Evolutionary conservation across 53 echinoderm and acorn worm genomes (phyloP).

Genomic region (Crossaster papposus): DNA sequence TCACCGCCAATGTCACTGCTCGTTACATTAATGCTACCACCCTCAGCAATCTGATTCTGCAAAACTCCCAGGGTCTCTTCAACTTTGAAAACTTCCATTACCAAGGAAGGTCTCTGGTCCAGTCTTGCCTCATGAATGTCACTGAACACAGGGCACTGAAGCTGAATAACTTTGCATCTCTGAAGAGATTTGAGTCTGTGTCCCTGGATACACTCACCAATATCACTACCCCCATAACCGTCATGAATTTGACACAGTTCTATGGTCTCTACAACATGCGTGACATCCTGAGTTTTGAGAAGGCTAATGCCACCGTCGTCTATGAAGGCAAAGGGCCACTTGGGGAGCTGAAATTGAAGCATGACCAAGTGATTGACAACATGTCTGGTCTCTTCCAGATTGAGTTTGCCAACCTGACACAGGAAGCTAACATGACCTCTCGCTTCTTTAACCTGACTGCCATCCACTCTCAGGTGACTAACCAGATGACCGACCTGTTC

Average conservation of each 20-base stretch:
- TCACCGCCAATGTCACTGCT: conserved; percentile 35
- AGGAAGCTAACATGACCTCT: conserved; percentile 52
- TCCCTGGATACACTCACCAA: background rate
- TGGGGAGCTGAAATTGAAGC: conserved; percentile 54
- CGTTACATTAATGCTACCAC: conserved; percentile 41
- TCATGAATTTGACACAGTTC: conserved; percentile 29
- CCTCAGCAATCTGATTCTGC: conserved; percentile 32
- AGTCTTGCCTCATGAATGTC: conserved; percentile 51
- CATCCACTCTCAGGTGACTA: conserved; percentile 55
- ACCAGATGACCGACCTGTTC: conserved; percentile 70
- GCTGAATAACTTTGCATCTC: conserved; percentile 59
- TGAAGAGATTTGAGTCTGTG: conserved; percentile 43
- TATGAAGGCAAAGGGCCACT: conserved; percentile 44
- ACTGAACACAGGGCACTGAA: conserved; percentile 31
- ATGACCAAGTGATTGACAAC: conserved; percentile 42
- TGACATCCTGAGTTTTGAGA: conserved; percentile 60
- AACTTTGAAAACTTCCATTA: conserved; percentile 51
- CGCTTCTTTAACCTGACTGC: conserved; percentile 77
- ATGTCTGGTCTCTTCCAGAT: conserved; percentile 64
- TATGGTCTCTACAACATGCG: conserved; percentile 59
- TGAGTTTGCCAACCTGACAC: conserved; percentile 33
- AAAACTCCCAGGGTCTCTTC: conserved; percentile 46
- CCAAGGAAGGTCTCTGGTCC: conserved; percentile 22
- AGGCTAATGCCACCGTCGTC: conserved; percentile 54
- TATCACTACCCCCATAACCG: conserved; percentile 44